Evolutionary conservation across 2,113 vertebrate genomes (phyloP).

Genomic region (Carlito syrichta): DNA sequence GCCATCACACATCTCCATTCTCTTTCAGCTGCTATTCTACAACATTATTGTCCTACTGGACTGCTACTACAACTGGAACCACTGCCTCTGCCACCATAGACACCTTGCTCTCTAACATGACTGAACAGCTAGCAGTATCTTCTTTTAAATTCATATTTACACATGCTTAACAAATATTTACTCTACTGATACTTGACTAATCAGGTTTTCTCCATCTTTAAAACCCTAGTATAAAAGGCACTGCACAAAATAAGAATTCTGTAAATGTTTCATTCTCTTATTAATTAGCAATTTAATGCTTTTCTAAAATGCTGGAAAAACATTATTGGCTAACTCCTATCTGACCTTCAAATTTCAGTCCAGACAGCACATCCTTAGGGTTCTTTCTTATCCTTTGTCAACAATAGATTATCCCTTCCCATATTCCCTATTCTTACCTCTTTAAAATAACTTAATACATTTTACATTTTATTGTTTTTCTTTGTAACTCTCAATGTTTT

Average conservation of each 20-base stretch:
- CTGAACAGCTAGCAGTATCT: background rate
- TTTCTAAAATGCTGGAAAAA: background rate
- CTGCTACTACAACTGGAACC: background rate
- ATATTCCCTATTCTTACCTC: background rate
- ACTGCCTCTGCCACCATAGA: rapidly evolving
- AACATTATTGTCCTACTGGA: background rate
- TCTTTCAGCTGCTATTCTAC: background rate
- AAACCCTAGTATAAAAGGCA: background rate
- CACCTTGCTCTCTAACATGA: too few species aligned
- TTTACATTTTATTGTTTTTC: background rate
- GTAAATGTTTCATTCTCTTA: background rate
- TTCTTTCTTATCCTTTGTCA: background rate
- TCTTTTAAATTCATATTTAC: background rate
- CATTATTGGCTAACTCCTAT: background rate
- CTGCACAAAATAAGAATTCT: background rate
- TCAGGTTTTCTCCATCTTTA: background rate
- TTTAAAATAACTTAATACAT: background rate
- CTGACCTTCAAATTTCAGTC: background rate
- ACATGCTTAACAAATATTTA: background rate
- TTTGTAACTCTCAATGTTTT: background rate
- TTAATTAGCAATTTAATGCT: background rate
- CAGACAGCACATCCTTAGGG: background rate
- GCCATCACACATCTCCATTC: background rate
- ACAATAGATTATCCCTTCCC: background rate
- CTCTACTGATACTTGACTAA: background rate